A percentile compares a stretch with the other conserved stretches of the same genome.
phyloP scores from a whole-genome alignment of 1,140 invertebrate species.

The Ptiloglossa arizonensis region DNA sequence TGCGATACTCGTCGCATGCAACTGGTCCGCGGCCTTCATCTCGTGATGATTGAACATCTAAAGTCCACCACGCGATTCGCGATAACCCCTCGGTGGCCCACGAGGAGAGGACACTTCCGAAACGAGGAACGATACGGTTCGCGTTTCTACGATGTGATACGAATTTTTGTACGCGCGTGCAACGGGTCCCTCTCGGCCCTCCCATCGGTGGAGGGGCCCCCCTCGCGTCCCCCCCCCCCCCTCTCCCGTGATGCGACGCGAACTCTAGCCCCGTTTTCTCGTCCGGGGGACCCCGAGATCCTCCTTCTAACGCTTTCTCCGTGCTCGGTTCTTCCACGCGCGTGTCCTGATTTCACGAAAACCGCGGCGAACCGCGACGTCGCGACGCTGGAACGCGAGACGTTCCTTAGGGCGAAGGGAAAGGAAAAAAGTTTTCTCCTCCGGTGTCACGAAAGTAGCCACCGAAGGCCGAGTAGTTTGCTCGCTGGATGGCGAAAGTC shows the following conservation, averaged over 20 bases:
- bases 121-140: constrained; percentile 28
- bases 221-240: background rate
- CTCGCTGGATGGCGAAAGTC: constrained; percentile 17
- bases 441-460: background rate
- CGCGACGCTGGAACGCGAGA: too few species aligned
- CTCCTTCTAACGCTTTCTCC: constrained; percentile 63
- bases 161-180: constrained; percentile 31
- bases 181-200: constrained; percentile 3
- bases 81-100: constrained; percentile 40
- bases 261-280: too few species aligned
- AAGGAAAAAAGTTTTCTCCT: constrained; percentile 17
- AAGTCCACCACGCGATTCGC: constrained; percentile 49
- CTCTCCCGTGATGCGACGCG: constrained; percentile 12
- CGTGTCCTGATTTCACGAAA: constrained; percentile 60
- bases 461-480: background rate
- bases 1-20: constrained; percentile 18
- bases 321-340: background rate
- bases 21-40: background rate
- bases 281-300: too few species aligned
- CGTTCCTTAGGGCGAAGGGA: constrained; percentile 4
- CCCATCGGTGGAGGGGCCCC: too few species aligned
- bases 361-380: constrained; percentile 1
- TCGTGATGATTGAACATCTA: constrained; percentile 13
- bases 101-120: constrained; percentile 48
- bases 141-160: constrained; percentile 33